These are phyloP conservation scores for Cerceris rybyensis DNA, from an alignment of 2,888 invertebrate species.

Conservation along the genomic window DNA sequence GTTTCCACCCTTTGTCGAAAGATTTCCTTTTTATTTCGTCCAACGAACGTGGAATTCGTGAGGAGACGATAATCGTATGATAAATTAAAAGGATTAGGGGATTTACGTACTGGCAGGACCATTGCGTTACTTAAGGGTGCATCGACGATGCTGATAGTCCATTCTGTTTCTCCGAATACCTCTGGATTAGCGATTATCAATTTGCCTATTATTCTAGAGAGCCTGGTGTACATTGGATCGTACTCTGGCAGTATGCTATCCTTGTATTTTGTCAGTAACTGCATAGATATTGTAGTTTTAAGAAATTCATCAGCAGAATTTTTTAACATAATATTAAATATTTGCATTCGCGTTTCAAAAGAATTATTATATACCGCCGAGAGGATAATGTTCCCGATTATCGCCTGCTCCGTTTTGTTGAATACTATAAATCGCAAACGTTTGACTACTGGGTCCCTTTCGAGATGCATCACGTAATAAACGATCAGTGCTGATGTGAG, in stretches of 20 bases:
- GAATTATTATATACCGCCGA: slow-evolving; percentile 64
- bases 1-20: slow-evolving; percentile 82
- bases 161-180: slow-evolving; percentile 80
- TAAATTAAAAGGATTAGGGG: neutral
- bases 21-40: too few species aligned
- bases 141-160: slow-evolving; percentile 83
- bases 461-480: slow-evolving; percentile 81
- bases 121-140: slow-evolving; percentile 83
- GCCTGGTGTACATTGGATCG: slow-evolving; percentile 78
- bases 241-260: slow-evolving; percentile 69
- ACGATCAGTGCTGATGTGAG: slow-evolving; percentile 57
- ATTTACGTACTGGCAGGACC: slow-evolving; percentile 81
- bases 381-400: slow-evolving; percentile 79
- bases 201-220: slow-evolving; percentile 79
- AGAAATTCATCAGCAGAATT: neutral
- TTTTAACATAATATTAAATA: neutral
- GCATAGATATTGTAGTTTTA: slow-evolving; percentile 26
- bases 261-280: slow-evolving; percentile 77
- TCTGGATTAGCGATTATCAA: slow-evolving; percentile 82
- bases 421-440: slow-evolving; percentile 83
- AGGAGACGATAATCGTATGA: too few species aligned
- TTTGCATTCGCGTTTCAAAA: neutral
- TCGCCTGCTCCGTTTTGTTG: slow-evolving; percentile 80
- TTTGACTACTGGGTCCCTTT: slow-evolving; percentile 83
- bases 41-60: too few species aligned